These are phyloP conservation scores for Patella depressa DNA, from an alignment of 2,888 invertebrate genomes.

Conservation along the genomic window DNA sequence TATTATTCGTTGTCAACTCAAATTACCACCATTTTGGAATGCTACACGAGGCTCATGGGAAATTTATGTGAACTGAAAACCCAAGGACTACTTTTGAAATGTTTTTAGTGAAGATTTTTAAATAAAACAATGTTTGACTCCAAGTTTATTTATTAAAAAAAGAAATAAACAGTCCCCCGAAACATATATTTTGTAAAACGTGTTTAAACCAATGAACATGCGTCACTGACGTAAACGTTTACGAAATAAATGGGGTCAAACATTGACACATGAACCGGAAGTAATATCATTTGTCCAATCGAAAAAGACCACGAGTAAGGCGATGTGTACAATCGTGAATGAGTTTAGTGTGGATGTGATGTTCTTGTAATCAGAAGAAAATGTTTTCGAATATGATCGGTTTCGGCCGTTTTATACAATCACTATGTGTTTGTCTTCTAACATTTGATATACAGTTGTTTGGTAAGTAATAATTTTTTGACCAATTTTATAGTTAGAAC, in stretches of 20 bases:
- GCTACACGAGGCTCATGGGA: conserved; percentile 15
- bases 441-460: conserved; percentile 38
- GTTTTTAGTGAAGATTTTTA: no score
- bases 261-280: no score
- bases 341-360: background rate
- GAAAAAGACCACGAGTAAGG: conserved; percentile 52
- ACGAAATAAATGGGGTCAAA: no score
- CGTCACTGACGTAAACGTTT: no score
- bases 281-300: conserved; percentile 43
- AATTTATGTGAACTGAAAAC: background rate
- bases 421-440: conserved; percentile 38
- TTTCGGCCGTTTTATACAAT: conserved; percentile 38
- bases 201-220: no score
- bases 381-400: conserved; percentile 22
- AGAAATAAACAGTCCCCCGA: no score
- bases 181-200: no score
- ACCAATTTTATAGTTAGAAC: no score
- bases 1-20: conserved; percentile 42
- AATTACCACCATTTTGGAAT: conserved; percentile 53
- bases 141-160: no score
- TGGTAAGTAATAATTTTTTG: conserved; percentile 11
- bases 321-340: conserved; percentile 19
- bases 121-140: no score
- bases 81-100: no score
- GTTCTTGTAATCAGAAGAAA: conserved; percentile 10